Evolutionary conservation across 2,888 invertebrate species (phyloP).

Genomic region (Eupithecia dodoneata): DNA sequence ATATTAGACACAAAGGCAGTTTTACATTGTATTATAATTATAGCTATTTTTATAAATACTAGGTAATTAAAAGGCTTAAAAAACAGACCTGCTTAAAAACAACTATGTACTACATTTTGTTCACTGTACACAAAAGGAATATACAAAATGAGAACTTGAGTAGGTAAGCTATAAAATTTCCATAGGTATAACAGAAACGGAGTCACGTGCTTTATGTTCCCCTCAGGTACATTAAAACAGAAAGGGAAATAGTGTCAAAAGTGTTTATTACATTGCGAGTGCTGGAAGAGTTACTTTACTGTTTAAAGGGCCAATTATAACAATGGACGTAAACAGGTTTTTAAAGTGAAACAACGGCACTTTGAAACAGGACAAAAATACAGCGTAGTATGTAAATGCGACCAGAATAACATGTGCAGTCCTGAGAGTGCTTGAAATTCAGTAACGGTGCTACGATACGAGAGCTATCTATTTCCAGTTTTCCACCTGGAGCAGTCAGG

Average conservation of each 20-base stretch:
- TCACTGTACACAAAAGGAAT: not conserved
- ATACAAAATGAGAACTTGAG: not conserved
- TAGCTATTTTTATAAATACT: not conserved
- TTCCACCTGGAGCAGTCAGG: constrained; percentile 57
- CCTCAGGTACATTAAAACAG: constrained; percentile 51
- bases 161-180: constrained; percentile 13
- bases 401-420: constrained; percentile 26
- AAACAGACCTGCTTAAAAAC: not conserved
- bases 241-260: constrained; percentile 38
- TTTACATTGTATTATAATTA: not conserved
- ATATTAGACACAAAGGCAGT: constrained; percentile 15
- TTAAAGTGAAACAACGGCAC: constrained; percentile 31
- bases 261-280: constrained; percentile 51
- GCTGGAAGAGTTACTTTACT: constrained; percentile 41
- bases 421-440: not conserved
- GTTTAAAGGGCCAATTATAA: constrained; percentile 37
- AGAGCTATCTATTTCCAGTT: constrained; percentile 62
- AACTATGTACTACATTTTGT: not conserved
- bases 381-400: constrained; percentile 5
- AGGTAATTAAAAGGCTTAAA: not conserved
- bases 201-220: constrained; percentile 52
- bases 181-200: not conserved
- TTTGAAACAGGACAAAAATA: constrained; percentile 29
- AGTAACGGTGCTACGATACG: constrained; percentile 37
- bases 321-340: constrained; percentile 30